A percentile compares a stretch with the other conserved stretches of the same genome.
Conservation (phyloP, 2,113 vertebrate species). For the Nibea coibor region DNA sequence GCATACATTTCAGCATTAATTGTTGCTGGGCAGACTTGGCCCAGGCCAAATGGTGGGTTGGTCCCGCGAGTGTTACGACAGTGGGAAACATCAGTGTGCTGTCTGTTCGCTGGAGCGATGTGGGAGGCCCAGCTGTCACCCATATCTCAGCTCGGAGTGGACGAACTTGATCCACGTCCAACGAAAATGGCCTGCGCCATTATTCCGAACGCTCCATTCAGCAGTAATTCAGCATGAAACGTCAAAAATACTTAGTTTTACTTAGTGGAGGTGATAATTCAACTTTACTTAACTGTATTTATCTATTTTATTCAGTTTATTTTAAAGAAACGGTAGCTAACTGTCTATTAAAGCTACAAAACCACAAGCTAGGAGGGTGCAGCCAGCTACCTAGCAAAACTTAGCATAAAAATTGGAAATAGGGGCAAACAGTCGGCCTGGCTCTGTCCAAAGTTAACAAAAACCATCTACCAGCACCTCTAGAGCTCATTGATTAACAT, state of each 20-base stretch:
- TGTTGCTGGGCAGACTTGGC: conserved; percentile 76
- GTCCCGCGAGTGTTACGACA: conserved; percentile 39
- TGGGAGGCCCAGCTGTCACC: conserved; percentile 66
- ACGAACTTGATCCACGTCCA: conserved; percentile 48
- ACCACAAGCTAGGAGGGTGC: neutral
- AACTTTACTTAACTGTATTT: neutral
- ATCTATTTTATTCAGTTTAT: neutral
- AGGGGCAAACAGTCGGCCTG: neutral
- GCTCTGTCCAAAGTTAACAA: neutral
- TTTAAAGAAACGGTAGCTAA: neutral
- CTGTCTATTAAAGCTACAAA: neutral
- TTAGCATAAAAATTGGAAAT: neutral
- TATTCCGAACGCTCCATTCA: neutral
- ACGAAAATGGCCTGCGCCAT: conserved; percentile 27
- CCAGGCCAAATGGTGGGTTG: conserved; percentile 26
- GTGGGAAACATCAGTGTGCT: conserved; percentile 42
- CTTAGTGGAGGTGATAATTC: neutral
- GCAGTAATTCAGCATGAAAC: neutral
- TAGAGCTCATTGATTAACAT: neutral
- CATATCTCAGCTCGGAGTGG: conserved; percentile 37
- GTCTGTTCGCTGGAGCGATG: conserved; percentile 36
- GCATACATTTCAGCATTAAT: conserved; percentile 69
- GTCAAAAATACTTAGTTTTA: neutral
- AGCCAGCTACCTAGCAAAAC: neutral
- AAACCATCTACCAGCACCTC: neutral